Evolutionary conservation across 2,797 vertebrate species (phyloP).

Genomic region (Heliangelus exortis): DNA sequence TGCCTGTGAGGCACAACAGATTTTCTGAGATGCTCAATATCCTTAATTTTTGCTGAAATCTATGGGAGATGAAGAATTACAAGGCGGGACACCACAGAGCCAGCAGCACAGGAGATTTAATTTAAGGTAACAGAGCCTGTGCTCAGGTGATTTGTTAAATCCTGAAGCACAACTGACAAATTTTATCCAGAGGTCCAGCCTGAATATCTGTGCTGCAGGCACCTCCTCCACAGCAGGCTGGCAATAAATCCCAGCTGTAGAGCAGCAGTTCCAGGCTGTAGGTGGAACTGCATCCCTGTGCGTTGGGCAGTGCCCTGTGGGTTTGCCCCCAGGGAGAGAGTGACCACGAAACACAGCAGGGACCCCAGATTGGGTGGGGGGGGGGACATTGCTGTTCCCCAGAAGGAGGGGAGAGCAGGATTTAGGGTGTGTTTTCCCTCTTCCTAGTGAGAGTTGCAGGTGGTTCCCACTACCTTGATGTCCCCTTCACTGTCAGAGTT

Average conservation of each 20-base stretch:
- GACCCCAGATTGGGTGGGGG: rapidly evolving
- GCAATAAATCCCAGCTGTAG: neutral
- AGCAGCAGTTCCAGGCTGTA: neutral
- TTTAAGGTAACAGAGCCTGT: neutral
- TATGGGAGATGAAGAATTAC: neutral
- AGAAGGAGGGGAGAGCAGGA: neutral
- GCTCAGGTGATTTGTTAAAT: neutral
- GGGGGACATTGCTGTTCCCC: too few relatives aligned
- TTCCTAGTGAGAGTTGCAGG: neutral
- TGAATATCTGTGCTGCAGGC: neutral
- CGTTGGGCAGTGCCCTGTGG: too few relatives aligned
- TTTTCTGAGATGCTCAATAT: neutral
- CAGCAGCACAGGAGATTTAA: neutral
- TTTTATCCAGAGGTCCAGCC: neutral
- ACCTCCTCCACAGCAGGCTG: neutral
- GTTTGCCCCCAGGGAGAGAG: neutral
- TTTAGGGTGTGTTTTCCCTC: neutral
- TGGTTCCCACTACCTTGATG: neutral
- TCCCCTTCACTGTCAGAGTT: neutral
- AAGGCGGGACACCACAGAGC: neutral
- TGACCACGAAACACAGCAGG: neutral
- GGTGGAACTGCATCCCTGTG: neutral
- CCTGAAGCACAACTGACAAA: neutral
- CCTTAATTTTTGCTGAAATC: neutral
- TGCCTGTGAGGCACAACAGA: rapidly evolving